phyloP scores from a whole-genome alignment of 2,113 vertebrate species.

The Atherinomorus stipes region DNA sequence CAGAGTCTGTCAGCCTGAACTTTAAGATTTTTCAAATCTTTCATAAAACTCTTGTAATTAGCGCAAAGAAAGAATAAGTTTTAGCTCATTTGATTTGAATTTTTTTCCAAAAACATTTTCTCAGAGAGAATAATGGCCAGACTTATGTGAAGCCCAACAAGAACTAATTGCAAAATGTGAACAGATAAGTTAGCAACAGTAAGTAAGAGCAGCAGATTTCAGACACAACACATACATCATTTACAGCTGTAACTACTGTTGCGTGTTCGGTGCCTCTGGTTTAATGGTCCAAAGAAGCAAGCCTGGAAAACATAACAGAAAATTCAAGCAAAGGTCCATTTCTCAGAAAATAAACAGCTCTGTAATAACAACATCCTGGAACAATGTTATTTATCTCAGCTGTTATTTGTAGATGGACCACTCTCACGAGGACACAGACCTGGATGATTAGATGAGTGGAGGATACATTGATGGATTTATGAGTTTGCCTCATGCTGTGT shows the following conservation, averaged over 20 bases:
- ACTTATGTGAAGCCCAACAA: neutral
- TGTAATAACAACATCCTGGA: conserved; percentile 1
- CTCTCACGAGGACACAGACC: neutral
- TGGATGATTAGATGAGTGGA: conserved; percentile 3
- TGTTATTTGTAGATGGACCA: conserved; percentile 8
- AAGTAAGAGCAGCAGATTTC: neutral
- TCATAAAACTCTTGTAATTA: neutral
- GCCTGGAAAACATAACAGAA: conserved; percentile 20
- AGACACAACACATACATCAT: neutral
- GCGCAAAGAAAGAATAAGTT: no score
- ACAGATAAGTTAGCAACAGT: no score
- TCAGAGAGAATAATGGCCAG: no score
- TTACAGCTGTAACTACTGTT: conserved; percentile 12
- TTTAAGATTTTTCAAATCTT: conserved; percentile 3
- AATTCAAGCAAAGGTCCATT: conserved; percentile 1
- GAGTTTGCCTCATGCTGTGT: neutral
- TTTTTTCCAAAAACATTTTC: neutral
- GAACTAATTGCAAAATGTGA: no score
- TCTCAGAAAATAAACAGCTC: conserved; percentile 27
- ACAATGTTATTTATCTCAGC: neutral
- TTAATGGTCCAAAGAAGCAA: conserved; percentile 39
- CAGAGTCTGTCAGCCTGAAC: neutral
- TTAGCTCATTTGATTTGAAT: neutral
- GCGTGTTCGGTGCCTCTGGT: conserved; percentile 3
- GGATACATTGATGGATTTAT: neutral